Conservation (phyloP, 1,140 invertebrate genomes). For the Drosophila equinoxialis region DNA sequence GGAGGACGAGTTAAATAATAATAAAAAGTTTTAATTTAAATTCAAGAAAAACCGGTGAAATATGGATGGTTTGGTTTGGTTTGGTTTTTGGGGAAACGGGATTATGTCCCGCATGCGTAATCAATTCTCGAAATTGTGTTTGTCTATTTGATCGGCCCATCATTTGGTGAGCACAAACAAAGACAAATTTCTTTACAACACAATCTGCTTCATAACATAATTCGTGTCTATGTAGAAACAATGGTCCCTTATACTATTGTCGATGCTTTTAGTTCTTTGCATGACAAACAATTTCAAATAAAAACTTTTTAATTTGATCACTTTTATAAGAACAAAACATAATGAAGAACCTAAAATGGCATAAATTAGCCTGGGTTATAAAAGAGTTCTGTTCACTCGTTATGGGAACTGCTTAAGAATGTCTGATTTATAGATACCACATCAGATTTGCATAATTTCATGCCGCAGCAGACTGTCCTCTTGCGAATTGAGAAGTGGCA, state of each 20-base stretch:
- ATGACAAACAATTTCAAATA: conserved; percentile 44
- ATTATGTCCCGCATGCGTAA: conserved; percentile 31
- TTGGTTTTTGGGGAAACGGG: not conserved
- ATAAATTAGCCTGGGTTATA: conserved; percentile 44
- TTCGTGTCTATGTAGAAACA: conserved; percentile 32
- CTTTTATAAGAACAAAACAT: not conserved
- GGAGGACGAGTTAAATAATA: not conserved
- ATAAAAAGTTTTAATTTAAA: conserved; percentile 50
- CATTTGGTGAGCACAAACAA: not conserved
- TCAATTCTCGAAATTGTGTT: conserved; percentile 6
- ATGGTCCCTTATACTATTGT: conserved; percentile 21
- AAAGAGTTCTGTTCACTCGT: conserved; percentile 26
- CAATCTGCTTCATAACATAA: too few species aligned
- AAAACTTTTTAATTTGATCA: conserved; percentile 17
- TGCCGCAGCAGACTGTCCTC: conserved; percentile 9
- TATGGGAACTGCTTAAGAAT: conserved; percentile 32
- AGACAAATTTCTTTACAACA: too few species aligned
- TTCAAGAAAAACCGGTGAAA: conserved; percentile 56
- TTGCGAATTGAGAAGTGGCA: not conserved
- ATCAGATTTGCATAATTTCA: conserved; percentile 48
- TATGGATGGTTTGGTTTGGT: conserved; percentile 23
- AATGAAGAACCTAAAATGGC: conserved; percentile 32
- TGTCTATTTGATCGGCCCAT: not conserved
- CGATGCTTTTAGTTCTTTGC: not conserved
- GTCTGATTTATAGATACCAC: conserved; percentile 65